A percentile compares a stretch with the other conserved stretches of the same genome.
These are phyloP conservation scores for Lagria hirta DNA, from an alignment of 2,888 invertebrate genomes.

Conservation along the genomic window DNA sequence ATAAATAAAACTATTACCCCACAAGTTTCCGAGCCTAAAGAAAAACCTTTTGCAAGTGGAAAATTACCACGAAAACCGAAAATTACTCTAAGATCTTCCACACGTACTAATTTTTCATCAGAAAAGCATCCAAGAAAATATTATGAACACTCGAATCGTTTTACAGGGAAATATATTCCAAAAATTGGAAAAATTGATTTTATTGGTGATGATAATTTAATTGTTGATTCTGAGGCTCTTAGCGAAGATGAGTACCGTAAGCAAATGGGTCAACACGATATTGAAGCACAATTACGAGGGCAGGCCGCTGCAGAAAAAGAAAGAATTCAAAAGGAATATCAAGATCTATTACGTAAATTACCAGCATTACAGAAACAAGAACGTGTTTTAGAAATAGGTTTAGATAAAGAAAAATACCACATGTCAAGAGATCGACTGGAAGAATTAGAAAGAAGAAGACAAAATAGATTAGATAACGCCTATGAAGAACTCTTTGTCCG, in stretches of 20 bases:
- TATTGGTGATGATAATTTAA: slow-evolving; percentile 41
- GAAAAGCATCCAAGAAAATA: slow-evolving; percentile 38
- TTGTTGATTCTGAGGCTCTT: slow-evolving; percentile 38
- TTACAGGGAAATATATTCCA: slow-evolving; percentile 47
- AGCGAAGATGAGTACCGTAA: slow-evolving; percentile 41
- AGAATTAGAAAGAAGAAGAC: slow-evolving; percentile 52
- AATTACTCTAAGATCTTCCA: slow-evolving; percentile 25
- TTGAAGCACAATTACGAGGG: slow-evolving; percentile 51
- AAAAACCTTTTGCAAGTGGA: too few species aligned
- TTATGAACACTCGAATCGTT: slow-evolving; percentile 57
- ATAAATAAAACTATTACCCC: too few species aligned
- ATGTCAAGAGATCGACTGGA: slow-evolving; percentile 53
- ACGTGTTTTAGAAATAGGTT: slow-evolving; percentile 43
- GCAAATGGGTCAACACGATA: slow-evolving; percentile 42
- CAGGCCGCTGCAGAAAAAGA: slow-evolving; percentile 57
- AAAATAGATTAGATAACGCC: slow-evolving; percentile 58
- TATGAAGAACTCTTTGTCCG: slow-evolving; percentile 52
- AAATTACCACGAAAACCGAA: slow-evolving; percentile 36
- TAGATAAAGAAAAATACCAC: slow-evolving; percentile 50
- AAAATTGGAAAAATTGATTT: slow-evolving; percentile 47
- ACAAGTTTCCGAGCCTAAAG: too few species aligned
- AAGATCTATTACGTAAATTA: slow-evolving; percentile 55
- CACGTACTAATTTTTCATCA: too few species aligned
- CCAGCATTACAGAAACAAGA: slow-evolving; percentile 51
- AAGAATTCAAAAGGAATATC: slow-evolving; percentile 56